Percentiles rank a stretch among this genome's conserved stretches.
Evolutionary conservation across 2,888 invertebrate genomes (phyloP).

Genomic region (Stenodema calcarata): DNA sequence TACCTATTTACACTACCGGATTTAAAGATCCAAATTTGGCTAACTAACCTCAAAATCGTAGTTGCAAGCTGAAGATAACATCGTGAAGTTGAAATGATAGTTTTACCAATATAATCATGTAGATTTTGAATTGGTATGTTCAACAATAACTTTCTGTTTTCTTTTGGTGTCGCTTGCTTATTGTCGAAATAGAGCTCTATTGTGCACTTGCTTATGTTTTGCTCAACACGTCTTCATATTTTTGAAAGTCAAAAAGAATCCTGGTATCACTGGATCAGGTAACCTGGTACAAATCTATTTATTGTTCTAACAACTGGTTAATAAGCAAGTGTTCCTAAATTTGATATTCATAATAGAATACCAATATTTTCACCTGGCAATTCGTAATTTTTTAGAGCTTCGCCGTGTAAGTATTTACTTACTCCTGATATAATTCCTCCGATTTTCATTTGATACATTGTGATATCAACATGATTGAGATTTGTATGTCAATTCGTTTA

Average conservation of each 20-base stretch:
- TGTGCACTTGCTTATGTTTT: constrained; percentile 35
- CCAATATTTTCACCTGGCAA: background rate
- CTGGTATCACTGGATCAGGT: background rate
- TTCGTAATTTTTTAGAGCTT: too few species aligned
- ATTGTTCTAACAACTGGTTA: background rate
- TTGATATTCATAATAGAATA: background rate
- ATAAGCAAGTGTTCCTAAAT: constrained; percentile 28
- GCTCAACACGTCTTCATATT: constrained; percentile 16
- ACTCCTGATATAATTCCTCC: too few species aligned
- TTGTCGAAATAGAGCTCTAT: constrained; percentile 22
- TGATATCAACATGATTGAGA: too few species aligned
- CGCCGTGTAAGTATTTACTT: too few species aligned
- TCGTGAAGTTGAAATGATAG: too few species aligned
- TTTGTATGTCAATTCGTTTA: too few species aligned
- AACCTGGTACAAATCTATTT: background rate
- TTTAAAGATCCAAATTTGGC: too few species aligned
- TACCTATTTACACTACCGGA: too few species aligned
- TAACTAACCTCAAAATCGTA: too few species aligned
- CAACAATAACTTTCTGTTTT: background rate
- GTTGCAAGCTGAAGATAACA: too few species aligned
- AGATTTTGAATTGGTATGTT: background rate
- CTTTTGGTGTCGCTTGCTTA: constrained; percentile 34
- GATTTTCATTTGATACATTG: too few species aligned
- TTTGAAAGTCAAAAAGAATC: background rate
- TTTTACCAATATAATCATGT: background rate